A percentile compares a stretch with the other conserved stretches of the same genome.
Conservation (phyloP, 2,113 vertebrate genomes). For the Drymodes brunneopygia region DNA sequence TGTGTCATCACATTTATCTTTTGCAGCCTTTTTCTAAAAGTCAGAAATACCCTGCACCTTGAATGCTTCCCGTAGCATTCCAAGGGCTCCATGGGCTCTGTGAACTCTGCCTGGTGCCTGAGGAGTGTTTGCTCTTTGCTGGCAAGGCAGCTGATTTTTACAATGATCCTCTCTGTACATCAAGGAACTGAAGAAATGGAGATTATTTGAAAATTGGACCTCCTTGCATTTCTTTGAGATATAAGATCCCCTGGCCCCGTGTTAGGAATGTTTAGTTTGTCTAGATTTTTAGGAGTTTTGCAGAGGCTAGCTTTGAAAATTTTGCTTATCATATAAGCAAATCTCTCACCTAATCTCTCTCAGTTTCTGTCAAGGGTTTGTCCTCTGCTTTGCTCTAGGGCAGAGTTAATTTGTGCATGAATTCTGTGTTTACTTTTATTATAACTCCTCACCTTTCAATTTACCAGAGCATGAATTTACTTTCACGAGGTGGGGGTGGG, state of each 20-base stretch:
- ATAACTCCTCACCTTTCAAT: neutral
- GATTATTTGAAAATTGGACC: neutral
- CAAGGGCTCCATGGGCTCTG: neutral
- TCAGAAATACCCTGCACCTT: neutral
- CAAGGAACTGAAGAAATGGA: neutral
- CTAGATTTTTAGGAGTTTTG: neutral
- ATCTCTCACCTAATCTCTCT: neutral
- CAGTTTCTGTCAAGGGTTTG: neutral
- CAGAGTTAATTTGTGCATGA: neutral
- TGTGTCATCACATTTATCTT: neutral
- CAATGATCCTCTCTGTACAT: neutral
- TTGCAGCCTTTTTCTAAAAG: neutral
- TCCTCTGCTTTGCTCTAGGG: neutral
- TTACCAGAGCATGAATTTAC: neutral
- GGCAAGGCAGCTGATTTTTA: neutral
- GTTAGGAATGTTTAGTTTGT: neutral
- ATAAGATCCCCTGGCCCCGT: neutral
- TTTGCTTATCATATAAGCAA: neutral
- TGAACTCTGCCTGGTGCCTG: neutral
- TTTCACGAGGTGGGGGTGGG: neutral
- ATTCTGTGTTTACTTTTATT: neutral
- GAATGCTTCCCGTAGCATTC: accelerated
- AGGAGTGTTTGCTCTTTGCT: neutral
- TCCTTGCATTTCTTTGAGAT: neutral
- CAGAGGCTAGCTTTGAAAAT: neutral